Conservation (phyloP, 2,888 invertebrate species). For the Monopis laevigella region DNA sequence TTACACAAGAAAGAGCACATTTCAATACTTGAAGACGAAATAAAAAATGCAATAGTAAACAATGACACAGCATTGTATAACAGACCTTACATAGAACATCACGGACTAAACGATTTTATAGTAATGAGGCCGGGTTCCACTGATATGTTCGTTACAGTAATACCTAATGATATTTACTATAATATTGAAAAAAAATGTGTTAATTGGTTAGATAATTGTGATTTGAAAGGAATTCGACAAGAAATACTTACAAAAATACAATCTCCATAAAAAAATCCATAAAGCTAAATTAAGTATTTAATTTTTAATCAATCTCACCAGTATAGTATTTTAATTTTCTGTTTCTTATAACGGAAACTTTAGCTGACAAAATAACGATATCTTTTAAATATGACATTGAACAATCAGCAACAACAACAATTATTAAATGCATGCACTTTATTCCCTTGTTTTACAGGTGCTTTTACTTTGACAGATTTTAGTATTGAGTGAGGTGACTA, state of each 20-base stretch:
- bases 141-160: conserved; percentile 39
- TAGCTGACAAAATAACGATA: no score
- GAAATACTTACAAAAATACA: conserved; percentile 5
- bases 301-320: no score
- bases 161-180: conserved; percentile 46
- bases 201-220: conserved; percentile 52
- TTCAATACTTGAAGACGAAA: not conserved
- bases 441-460: no score
- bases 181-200: conserved; percentile 42
- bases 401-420: no score
- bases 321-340: no score
- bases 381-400: no score
- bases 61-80: not conserved
- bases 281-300: not conserved
- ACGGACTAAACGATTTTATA: conserved; percentile 24
- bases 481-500: no score
- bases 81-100: not conserved
- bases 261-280: conserved; percentile 1
- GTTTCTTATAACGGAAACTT: no score
- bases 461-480: no score
- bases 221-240: conserved; percentile 30
- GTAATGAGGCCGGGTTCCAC: conserved; percentile 27
- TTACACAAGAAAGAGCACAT: not conserved
- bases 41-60: not conserved
- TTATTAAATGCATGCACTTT: no score